Percentiles rank a stretch among this genome's conserved stretches.
Evolutionary conservation across 2,888 invertebrate genomes (phyloP).

Genomic region (Rotaria macrura): DNA sequence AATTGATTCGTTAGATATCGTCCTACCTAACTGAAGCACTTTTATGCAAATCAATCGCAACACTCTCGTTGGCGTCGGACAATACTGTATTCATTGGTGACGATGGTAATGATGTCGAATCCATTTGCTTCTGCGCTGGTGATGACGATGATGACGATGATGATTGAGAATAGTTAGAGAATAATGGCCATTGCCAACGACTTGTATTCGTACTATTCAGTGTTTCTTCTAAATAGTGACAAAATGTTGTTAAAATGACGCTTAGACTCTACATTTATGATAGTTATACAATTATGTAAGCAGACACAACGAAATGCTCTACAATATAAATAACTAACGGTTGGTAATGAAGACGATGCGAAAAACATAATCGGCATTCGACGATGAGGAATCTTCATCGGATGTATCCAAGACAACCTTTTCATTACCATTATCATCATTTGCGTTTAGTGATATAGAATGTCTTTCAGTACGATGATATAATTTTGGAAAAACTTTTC

Average conservation of each 20-base stretch:
- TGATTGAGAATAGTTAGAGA: not conserved
- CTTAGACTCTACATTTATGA: too few relatives aligned
- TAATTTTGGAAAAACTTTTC: constrained; percentile 54
- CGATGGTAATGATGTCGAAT: not conserved
- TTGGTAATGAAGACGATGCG: constrained; percentile 59
- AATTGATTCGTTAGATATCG: not conserved
- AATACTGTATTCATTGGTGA: not conserved
- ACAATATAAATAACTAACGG: not conserved
- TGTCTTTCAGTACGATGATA: constrained; percentile 38
- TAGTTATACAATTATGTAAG: not conserved
- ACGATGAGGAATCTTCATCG: not conserved
- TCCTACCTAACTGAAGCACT: not conserved
- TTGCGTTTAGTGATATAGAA: not conserved
- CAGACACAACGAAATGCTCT: not conserved
- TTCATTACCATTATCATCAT: not conserved
- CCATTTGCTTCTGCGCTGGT: not conserved
- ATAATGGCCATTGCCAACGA: not conserved
- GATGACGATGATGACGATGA: not conserved
- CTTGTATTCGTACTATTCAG: not conserved
- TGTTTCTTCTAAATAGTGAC: not conserved
- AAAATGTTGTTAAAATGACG: not conserved
- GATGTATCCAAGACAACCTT: constrained; percentile 51
- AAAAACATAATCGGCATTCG: constrained; percentile 65
- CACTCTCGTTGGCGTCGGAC: not conserved
- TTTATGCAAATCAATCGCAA: not conserved